A percentile compares a stretch with the other conserved stretches of the same genome.
phyloP scores from a whole-genome alignment of 35 echinoderm and acorn worm species.

The Ptychodera flava region DNA sequence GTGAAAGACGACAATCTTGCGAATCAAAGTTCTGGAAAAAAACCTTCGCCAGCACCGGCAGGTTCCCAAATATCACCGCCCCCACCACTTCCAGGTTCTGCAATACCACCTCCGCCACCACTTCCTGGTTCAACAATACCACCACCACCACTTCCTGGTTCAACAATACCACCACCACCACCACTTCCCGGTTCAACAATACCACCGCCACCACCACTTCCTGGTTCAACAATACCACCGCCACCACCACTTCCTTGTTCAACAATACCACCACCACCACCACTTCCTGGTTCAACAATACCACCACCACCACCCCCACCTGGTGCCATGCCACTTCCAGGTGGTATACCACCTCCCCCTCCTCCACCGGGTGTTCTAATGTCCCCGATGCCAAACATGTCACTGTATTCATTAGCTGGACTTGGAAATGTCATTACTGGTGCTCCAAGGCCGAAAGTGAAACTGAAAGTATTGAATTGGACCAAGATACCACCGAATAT shows the following conservation, averaged over 20 bases:
- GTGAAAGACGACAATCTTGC: too few species aligned
- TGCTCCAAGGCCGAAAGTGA: constrained; percentile 60
- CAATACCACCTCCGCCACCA: constrained; percentile 43
- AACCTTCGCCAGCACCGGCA: too few species aligned
- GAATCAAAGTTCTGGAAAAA: neutral
- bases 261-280: constrained; percentile 43
- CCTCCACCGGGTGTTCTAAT: constrained; percentile 19
- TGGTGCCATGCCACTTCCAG: too few species aligned
- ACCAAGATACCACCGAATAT: constrained; percentile 69
- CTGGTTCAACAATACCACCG: neutral
- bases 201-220: constrained; percentile 29
- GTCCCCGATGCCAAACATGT: too few species aligned
- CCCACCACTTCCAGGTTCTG: constrained; percentile 31
- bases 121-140: neutral
- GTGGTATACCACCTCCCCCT: constrained; percentile 33
- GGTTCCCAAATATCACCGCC: neutral
- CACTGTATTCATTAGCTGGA: constrained; percentile 17
- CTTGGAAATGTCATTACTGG: constrained; percentile 31
- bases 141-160: constrained; percentile 27
- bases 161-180: constrained; percentile 12
- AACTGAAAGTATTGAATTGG: constrained; percentile 74
- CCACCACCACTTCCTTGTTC: constrained; percentile 43
- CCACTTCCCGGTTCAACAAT: too few species aligned
- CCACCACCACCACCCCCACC: constrained; percentile 48
- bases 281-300: constrained; percentile 30